Evolutionary conservation across 2,888 invertebrate genomes (phyloP).

Genomic region (Tromatobia lineatoria): DNA sequence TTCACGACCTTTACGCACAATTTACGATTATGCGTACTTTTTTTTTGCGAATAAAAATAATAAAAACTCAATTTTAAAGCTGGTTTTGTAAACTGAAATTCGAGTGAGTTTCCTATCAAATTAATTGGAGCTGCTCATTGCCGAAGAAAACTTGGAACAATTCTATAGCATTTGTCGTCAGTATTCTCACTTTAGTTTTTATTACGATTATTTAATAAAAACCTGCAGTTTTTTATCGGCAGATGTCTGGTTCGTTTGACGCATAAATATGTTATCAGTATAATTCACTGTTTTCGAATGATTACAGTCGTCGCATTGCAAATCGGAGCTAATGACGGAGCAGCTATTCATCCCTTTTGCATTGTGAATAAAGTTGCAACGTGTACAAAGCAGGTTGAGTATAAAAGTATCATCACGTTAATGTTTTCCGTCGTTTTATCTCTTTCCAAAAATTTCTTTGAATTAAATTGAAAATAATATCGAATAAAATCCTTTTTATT

Average conservation of each 20-base stretch:
- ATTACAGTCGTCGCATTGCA: slow-evolving; percentile 76
- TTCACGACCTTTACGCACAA: no score
- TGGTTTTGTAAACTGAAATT: no score
- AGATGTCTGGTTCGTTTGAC: slow-evolving; percentile 72
- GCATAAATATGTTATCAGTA: slow-evolving; percentile 66
- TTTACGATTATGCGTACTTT: no score
- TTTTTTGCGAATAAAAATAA: no score
- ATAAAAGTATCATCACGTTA: slow-evolving; percentile 76
- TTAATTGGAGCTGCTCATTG: no score
- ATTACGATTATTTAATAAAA: not conserved
- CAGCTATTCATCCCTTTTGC: slow-evolving; percentile 74
- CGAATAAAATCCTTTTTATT: no score
- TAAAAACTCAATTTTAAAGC: no score
- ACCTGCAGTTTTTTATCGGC: slow-evolving; percentile 61
- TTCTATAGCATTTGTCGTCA: not conserved
- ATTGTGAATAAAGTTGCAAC: slow-evolving; percentile 72
- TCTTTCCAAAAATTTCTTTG: slow-evolving; percentile 14
- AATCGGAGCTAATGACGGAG: slow-evolving; percentile 75
- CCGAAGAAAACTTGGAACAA: no score
- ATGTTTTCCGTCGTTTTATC: slow-evolving; percentile 44
- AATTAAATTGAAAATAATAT: not conserved
- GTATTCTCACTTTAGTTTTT: slow-evolving; percentile 16
- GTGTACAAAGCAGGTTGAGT: slow-evolving; percentile 80
- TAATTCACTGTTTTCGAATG: slow-evolving; percentile 74
- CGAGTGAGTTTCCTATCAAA: no score